These are phyloP conservation scores for Zelleria hepariella DNA, from an alignment of 2,888 invertebrate genomes.

Conservation along the genomic window DNA sequence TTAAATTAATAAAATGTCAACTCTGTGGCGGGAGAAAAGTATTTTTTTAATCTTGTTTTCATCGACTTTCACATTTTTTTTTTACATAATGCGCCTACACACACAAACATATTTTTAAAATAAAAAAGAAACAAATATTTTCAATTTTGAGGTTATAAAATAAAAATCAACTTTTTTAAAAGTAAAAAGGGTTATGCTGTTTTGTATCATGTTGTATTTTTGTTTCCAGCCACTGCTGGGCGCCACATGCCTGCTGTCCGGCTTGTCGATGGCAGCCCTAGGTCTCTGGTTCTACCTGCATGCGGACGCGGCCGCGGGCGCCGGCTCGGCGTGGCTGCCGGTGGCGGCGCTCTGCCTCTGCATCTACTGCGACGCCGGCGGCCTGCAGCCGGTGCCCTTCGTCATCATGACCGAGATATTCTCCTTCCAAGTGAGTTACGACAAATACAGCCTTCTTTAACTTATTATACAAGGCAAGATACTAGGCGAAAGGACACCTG, in stretches of 20 bases:
- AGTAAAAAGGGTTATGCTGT: too few species aligned
- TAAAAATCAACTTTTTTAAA: too few species aligned
- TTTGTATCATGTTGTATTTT: too few species aligned
- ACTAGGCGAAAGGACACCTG: too few species aligned
- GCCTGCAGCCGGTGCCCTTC: constrained; percentile 58
- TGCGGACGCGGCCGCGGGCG: constrained; percentile 11
- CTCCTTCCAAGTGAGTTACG: constrained; percentile 42
- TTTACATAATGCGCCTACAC: too few species aligned
- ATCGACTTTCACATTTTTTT: too few species aligned
- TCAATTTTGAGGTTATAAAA: too few species aligned
- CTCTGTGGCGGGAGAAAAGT: too few species aligned
- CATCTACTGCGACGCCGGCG: constrained; percentile 62
- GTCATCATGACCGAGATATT: constrained; percentile 67
- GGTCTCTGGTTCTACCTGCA: constrained; percentile 51
- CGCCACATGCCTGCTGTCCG: constrained; percentile 50
- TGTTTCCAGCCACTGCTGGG: constrained; percentile 52
- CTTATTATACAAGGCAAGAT: neutral
- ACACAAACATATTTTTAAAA: too few species aligned
- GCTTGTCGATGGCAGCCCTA: constrained; percentile 42
- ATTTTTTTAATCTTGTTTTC: too few species aligned
- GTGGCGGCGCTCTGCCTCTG: constrained; percentile 52
- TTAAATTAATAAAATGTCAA: too few species aligned
- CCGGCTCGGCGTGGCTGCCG: constrained; percentile 42
- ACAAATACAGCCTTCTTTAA: neutral
- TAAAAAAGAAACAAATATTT: too few species aligned